phyloP scores from a whole-genome alignment of 2,797 vertebrate genomes.

The Podargus strigoides region DNA sequence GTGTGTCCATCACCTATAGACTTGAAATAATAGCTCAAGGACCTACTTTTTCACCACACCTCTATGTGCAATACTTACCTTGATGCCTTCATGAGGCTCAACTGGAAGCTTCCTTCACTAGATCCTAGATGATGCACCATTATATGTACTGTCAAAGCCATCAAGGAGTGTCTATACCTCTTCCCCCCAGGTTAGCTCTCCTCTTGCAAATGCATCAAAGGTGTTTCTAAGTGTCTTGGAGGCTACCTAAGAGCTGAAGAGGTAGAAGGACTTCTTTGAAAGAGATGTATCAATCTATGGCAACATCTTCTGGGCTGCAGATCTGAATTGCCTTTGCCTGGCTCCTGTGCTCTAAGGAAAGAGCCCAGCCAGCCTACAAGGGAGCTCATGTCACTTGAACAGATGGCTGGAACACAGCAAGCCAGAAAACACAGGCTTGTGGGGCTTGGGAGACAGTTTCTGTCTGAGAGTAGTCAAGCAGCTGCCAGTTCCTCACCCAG shows the following conservation, averaged over 20 bases:
- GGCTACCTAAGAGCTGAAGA: neutral
- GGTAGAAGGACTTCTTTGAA: neutral
- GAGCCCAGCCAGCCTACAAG: neutral
- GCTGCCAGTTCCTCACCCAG: conserved; percentile 13
- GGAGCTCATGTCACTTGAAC: neutral
- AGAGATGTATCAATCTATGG: neutral
- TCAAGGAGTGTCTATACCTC: neutral
- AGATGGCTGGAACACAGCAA: conserved; percentile 44
- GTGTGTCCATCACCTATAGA: neutral
- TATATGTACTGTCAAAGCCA: fast-evolving
- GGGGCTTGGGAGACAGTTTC: neutral
- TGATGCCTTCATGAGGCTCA: neutral
- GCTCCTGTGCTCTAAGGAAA: neutral
- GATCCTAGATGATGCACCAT: neutral
- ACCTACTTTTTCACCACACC: neutral
- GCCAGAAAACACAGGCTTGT: conserved; percentile 13
- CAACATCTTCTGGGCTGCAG: neutral
- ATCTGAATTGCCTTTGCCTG: neutral
- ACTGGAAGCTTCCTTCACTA: neutral
- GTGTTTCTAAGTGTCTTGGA: neutral
- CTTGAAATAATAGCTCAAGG: neutral
- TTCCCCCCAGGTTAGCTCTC: neutral
- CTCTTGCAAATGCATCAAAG: neutral
- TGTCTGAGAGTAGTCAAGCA: conserved; percentile 11
- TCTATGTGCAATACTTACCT: neutral